A percentile compares a stretch with the other conserved stretches of the same genome.
Conservation (phyloP, 2,113 vertebrate genomes). For the Lagopus muta region DNA sequence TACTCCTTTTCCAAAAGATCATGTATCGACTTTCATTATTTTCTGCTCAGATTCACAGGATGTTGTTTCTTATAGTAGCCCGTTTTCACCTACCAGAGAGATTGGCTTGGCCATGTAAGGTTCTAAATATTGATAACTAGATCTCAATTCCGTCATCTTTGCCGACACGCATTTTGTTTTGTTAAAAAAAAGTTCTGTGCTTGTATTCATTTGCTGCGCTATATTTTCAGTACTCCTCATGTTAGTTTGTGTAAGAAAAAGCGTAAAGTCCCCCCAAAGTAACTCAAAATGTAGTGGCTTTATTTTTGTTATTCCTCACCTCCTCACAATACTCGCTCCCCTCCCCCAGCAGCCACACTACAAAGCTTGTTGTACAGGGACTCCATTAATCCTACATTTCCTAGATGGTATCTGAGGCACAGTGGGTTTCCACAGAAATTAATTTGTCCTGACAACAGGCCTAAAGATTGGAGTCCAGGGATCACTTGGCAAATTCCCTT, state of each 20-base stretch:
- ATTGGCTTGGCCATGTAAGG: neutral
- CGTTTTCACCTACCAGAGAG: conserved; percentile 11
- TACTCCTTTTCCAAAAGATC: neutral
- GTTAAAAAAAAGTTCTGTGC: neutral
- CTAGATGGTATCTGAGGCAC: conserved; percentile 79
- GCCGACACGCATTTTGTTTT: neutral
- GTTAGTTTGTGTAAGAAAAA: neutral
- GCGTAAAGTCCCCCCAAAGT: neutral
- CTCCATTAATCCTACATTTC: conserved; percentile 82
- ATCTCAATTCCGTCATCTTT: neutral
- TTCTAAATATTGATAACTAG: conserved; percentile 16
- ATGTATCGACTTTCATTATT: conserved; percentile 7
- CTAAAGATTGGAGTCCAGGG: conserved; percentile 81
- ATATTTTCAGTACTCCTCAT: neutral
- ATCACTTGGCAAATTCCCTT: conserved; percentile 79
- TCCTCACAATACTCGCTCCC: neutral
- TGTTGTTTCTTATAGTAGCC: conserved; percentile 30
- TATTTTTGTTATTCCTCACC: conserved; percentile 17
- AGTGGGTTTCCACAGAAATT: conserved; percentile 82
- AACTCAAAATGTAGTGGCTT: neutral
- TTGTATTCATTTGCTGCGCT: accelerated
- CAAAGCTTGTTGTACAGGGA: conserved; percentile 73
- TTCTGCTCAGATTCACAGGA: neutral
- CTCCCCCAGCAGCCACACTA: conserved; percentile 49
- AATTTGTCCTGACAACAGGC: conserved; percentile 83